Evolutionary conservation across 2,888 invertebrate genomes (phyloP), one percentile per base, ranked within the genome.

Genomic region (Monochamus alternatus): DNA sequence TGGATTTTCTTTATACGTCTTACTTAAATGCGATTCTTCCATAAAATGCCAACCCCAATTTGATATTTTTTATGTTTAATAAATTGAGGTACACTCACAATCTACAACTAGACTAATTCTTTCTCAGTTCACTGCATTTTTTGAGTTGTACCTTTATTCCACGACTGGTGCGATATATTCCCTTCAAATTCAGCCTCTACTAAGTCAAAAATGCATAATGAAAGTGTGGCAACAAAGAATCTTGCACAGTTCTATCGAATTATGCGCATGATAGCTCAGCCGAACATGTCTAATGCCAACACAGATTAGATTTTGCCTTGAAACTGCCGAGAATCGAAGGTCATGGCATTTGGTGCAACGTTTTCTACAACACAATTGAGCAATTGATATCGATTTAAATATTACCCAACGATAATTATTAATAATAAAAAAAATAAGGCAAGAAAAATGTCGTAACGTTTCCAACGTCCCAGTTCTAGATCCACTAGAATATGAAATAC

Each of bases 341-440:
- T 63, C 63, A 44, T 44, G 44, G 22, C 10, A 14, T 63, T 63
- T 44, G 14, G 22, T 63, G 63, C 63, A 44, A 14, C 55, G 44
- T 63, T 63, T 44, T 63, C 22, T 44, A 63, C n/a, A 43, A 44
- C 14, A 63, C 63, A 63, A 63, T 63, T 44, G 43, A 22, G 44
- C 63, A 63, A 63, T 44, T 22, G 43, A 14, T 44, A 63, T 22
- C 12, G 14, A 63, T 63, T 63, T 44, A 44, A 63, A 44, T 22
- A 44, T 44, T 63, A 22, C 63, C 22, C 22, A 63, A 63, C 43
- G 43, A 8, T 63, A 10, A 44, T 14, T 44, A 63, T 63, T 63
- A 63, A 7, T 31, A 59, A 59, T 31, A 59, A 59, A 22, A 44
- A 5, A 44, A 55, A 55, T 14, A 55, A 55, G 7, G n/a, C n/a